These are phyloP conservation scores for Ahaetulla prasina DNA, from an alignment of 2,113 vertebrate species.

Conservation along the genomic window DNA sequence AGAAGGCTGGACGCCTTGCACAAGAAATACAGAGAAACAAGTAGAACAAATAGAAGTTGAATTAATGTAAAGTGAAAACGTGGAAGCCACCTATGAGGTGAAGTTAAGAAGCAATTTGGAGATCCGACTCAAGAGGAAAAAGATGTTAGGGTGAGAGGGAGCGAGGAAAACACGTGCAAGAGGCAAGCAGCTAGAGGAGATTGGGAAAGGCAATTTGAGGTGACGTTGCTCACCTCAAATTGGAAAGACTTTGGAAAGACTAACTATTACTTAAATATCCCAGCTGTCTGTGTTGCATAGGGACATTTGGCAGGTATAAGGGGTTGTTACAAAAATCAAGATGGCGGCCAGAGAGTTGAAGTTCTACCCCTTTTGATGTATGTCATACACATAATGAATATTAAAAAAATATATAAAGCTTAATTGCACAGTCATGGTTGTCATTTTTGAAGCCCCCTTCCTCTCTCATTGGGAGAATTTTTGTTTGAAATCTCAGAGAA, in stretches of 20 bases:
- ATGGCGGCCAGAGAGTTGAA: background rate
- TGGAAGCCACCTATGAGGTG: background rate
- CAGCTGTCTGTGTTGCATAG: background rate
- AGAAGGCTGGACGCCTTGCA: background rate
- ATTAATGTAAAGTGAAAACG: background rate
- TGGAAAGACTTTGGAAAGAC: background rate
- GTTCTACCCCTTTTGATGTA: background rate
- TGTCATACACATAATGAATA: background rate
- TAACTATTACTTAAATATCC: background rate
- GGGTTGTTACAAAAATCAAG: background rate
- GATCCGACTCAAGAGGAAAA: background rate
- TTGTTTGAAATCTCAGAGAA: background rate
- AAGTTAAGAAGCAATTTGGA: background rate
- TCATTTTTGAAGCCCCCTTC: background rate
- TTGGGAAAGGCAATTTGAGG: background rate
- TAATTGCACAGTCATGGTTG: background rate
- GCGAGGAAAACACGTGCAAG: background rate
- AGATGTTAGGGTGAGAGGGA: background rate
- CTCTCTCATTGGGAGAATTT: background rate
- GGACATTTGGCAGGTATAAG: background rate
- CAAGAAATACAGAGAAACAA: background rate
- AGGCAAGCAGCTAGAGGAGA: background rate
- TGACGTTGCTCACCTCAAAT: background rate
- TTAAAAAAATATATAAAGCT: background rate
- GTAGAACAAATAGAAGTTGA: background rate